Evolutionary conservation across 2,888 invertebrate genomes (phyloP).

Genomic region (Vanessa cardui): DNA sequence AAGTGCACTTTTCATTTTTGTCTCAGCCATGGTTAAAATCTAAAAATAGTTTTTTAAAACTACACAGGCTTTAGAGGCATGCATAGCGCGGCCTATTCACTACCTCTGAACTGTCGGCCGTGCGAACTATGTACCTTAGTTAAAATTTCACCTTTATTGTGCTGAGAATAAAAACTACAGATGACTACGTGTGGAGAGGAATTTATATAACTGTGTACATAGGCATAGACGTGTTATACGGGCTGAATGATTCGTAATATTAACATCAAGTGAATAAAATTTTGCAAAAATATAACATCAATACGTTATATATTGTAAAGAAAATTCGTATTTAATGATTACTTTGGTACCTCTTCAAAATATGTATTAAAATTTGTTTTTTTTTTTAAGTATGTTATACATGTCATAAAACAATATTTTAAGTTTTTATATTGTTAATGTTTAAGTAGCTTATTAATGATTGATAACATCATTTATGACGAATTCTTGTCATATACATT

Average conservation of each 20-base stretch:
- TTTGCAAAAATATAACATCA: not conserved
- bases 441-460: too few species aligned
- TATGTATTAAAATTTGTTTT: not conserved
- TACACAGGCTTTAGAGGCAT: constrained; percentile 27
- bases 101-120: constrained; percentile 27
- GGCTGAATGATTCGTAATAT: constrained; percentile 10
- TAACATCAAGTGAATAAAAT: not conserved
- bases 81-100: constrained; percentile 39
- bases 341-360: not conserved
- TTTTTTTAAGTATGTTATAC: not conserved
- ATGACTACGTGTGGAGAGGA: constrained; percentile 22
- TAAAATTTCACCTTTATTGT: constrained; percentile 33
- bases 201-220: constrained; percentile 25
- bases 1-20: constrained; percentile 34
- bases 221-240: constrained; percentile 20
- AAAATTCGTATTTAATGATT: not conserved
- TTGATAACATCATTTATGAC: too few species aligned
- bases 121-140: constrained; percentile 25
- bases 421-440: too few species aligned
- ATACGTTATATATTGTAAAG: not conserved
- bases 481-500: too few species aligned
- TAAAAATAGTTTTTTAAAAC: constrained; percentile 37
- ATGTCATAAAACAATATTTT: too few species aligned
- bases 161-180: constrained; percentile 27
- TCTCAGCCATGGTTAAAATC: constrained; percentile 32